phyloP scores from a whole-genome alignment of 35 echinoderm and acorn worm genomes.

The Apostichopus japonicus region DNA sequence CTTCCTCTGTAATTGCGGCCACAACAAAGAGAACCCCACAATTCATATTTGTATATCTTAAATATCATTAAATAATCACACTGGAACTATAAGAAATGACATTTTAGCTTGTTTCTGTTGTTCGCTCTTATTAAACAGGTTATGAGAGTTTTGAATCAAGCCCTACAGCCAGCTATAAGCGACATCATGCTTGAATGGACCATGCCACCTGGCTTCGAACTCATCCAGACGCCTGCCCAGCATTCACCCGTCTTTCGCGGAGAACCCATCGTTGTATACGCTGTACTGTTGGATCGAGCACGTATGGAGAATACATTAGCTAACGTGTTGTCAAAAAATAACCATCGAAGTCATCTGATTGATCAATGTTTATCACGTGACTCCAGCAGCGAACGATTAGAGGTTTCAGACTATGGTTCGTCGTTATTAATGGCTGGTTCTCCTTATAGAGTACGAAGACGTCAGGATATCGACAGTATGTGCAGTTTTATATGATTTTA shows the following conservation, averaged over 20 bases:
- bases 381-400: slow-evolving; percentile 71
- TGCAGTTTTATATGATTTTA: too few species aligned
- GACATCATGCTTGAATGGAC: slow-evolving; percentile 85
- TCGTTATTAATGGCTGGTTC: slow-evolving; percentile 25
- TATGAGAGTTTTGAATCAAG: slow-evolving; percentile 65
- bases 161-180: slow-evolving; percentile 89
- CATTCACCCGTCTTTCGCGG: slow-evolving; percentile 73
- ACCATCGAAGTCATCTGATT: slow-evolving; percentile 65
- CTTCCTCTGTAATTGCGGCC: too few species aligned
- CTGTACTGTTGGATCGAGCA: slow-evolving; percentile 81
- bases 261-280: slow-evolving; percentile 92
- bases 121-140: slow-evolving; percentile 54
- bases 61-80: too few species aligned
- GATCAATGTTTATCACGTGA: slow-evolving; percentile 67
- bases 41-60: too few species aligned
- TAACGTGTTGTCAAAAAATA: slow-evolving; percentile 65
- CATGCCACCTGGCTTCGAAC: slow-evolving; percentile 83
- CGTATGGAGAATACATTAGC: slow-evolving; percentile 87
- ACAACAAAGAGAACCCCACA: too few species aligned
- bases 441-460: slow-evolving; percentile 43
- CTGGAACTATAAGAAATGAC: too few species aligned
- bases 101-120: too few species aligned
- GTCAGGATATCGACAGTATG: slow-evolving; percentile 52
- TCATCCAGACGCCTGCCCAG: slow-evolving; percentile 71
- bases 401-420: slow-evolving; percentile 52